phyloP scores from a whole-genome alignment of 1,140 invertebrate genomes.

The Thaumetopoea pityocampa region DNA sequence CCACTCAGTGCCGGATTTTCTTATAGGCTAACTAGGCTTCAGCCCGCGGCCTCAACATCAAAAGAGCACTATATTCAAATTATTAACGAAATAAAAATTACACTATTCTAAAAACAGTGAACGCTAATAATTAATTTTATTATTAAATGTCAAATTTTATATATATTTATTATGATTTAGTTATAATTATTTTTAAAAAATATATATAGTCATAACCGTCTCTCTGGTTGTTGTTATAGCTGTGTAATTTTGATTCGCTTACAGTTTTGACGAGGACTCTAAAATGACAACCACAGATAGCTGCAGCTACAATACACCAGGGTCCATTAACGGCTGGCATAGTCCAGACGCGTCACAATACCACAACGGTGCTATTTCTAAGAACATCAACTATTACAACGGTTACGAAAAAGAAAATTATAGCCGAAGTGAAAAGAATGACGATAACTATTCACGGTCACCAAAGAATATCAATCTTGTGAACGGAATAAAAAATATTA shows the following conservation, averaged over 20 bases:
- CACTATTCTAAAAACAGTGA: too few species aligned
- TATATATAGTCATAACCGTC: conserved; percentile 28
- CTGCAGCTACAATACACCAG: conserved; percentile 69
- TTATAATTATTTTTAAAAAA: background rate
- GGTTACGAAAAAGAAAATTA: conserved; percentile 57
- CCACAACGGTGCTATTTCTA: conserved; percentile 63
- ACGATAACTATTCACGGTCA: conserved; percentile 37
- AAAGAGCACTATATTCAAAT: too few species aligned
- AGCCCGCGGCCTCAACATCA: too few species aligned
- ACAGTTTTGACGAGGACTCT: conserved; percentile 73
- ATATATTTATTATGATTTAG: background rate
- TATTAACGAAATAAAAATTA: too few species aligned
- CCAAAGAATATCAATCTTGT: conserved; percentile 65
- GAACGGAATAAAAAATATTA: conserved; percentile 63
- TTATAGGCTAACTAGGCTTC: too few species aligned
- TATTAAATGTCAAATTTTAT: too few species aligned
- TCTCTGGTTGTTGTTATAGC: too few species aligned
- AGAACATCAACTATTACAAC: conserved; percentile 55
- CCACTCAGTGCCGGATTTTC: too few species aligned
- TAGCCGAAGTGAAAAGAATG: conserved; percentile 24
- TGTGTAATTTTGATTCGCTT: too few species aligned
- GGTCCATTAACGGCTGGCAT: conserved; percentile 73
- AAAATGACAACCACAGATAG: conserved; percentile 74
- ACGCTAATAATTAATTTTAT: too few species aligned
- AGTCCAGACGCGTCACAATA: conserved; percentile 61